Conservation (phyloP, 1,140 invertebrate genomes). For the Drosophila hydei region DNA sequence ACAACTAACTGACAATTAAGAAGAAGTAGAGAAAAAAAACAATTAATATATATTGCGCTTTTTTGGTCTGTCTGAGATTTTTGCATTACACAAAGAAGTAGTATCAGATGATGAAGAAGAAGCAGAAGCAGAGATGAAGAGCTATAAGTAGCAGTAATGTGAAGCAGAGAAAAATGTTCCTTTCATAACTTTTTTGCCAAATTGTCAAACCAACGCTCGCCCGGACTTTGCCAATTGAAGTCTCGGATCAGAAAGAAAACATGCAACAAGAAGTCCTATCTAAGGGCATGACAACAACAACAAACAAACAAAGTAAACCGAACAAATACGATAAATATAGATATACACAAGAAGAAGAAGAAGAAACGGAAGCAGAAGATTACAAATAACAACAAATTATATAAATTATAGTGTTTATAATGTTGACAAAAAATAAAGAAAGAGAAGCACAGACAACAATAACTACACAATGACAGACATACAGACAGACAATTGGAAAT, state of each 20-base stretch:
- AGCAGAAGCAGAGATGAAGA: constrained; percentile 44
- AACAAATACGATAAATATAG: constrained; percentile 53
- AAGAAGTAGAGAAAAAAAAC: constrained; percentile 23
- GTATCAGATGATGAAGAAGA: constrained; percentile 26
- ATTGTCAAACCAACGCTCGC: constrained; percentile 82
- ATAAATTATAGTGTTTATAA: constrained; percentile 57
- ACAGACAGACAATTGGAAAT: not conserved
- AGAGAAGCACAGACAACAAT: constrained; percentile 5
- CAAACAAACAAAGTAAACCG: no score
- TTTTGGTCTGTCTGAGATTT: constrained; percentile 71
- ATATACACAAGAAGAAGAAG: constrained; percentile 29
- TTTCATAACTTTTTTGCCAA: constrained; percentile 82
- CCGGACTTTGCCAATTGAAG: constrained; percentile 67
- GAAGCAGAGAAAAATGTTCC: constrained; percentile 72
- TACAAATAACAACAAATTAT: constrained; percentile 34
- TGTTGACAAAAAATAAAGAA: constrained; percentile 43
- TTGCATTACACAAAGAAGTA: constrained; percentile 59
- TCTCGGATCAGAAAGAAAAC: constrained; percentile 66
- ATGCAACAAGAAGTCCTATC: constrained; percentile 39
- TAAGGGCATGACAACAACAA: constrained; percentile 47
- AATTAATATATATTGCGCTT: constrained; percentile 62
- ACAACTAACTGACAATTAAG: constrained; percentile 77
- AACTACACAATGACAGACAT: constrained; percentile 20
- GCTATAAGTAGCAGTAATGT: no score
- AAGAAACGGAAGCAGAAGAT: constrained; percentile 4